These are phyloP conservation scores for Plecotus auritus DNA, from an alignment of 2,113 vertebrate species.

Conservation along the genomic window DNA sequence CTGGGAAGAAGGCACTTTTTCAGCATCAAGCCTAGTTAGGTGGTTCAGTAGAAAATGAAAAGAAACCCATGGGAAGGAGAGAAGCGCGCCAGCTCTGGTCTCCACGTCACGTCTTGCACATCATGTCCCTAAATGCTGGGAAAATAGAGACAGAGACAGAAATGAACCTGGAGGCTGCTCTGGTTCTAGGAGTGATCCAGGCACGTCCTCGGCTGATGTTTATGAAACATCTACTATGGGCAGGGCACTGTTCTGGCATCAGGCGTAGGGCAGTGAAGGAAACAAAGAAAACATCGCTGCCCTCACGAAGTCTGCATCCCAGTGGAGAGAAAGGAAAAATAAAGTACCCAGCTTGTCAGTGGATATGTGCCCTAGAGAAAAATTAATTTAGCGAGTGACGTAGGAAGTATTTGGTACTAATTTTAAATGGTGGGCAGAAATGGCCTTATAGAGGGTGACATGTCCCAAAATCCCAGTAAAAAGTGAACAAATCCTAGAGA, in stretches of 20 bases:
- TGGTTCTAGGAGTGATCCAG: background rate
- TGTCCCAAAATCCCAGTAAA: background rate
- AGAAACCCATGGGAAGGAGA: background rate
- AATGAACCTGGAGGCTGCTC: background rate
- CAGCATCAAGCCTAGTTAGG: constrained; percentile 22
- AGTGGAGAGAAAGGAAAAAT: background rate
- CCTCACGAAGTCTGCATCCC: background rate
- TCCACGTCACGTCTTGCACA: background rate
- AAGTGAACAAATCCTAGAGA: background rate
- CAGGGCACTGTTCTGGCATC: background rate
- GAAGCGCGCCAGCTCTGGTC: background rate
- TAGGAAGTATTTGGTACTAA: background rate
- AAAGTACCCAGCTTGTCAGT: background rate
- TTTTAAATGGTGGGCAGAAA: background rate
- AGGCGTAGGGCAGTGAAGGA: background rate
- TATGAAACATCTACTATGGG: background rate
- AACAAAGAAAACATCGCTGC: background rate
- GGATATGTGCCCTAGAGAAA: background rate
- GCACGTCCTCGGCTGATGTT: background rate
- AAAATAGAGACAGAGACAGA: background rate
- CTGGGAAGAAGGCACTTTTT: constrained; percentile 55
- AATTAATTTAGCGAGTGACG: background rate
- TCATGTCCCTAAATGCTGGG: background rate
- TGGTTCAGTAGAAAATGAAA: constrained; percentile 49
- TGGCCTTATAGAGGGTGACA: background rate